Conservation (phyloP, 2,888 invertebrate genomes). For the Cactoblastis cactorum region DNA sequence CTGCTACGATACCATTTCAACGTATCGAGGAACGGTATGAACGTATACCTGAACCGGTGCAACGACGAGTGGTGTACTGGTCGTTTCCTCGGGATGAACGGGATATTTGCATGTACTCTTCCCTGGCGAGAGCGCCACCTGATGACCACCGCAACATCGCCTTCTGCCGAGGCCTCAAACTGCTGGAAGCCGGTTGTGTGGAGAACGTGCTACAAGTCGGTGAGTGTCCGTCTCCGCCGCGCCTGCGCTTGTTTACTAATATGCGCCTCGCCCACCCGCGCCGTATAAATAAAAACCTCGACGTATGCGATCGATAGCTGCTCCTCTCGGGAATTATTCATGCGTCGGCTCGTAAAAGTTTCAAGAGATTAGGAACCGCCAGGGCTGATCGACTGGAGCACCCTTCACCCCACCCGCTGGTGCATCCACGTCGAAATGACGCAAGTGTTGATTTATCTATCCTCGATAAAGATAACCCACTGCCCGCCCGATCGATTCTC, state of each 20-base stretch:
- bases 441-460: slow-evolving; percentile 43
- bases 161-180: slow-evolving; percentile 91
- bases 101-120: slow-evolving; percentile 94
- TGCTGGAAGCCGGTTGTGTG: slow-evolving; percentile 90
- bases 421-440: slow-evolving; percentile 26
- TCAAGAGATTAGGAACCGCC: slow-evolving; percentile 66
- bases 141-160: slow-evolving; percentile 89
- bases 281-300: slow-evolving; percentile 78
- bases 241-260: slow-evolving; percentile 79
- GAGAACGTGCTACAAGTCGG: slow-evolving; percentile 93
- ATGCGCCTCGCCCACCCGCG: slow-evolving; percentile 78
- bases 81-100: slow-evolving; percentile 92
- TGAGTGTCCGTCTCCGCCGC: slow-evolving; percentile 78
- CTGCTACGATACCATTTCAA: slow-evolving; percentile 91
- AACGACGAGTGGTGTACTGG: slow-evolving; percentile 92
- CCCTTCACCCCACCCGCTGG: slow-evolving; percentile 5
- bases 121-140: slow-evolving; percentile 81
- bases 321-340: slow-evolving; percentile 78
- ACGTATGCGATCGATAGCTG: slow-evolving; percentile 79
- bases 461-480: slow-evolving; percentile 44
- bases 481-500: slow-evolving; percentile 46
- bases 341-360: slow-evolving; percentile 71
- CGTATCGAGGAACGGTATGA: slow-evolving; percentile 92
- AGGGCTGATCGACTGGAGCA: slow-evolving; percentile 37
- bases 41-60: slow-evolving; percentile 93